Evolutionary conservation across 2,888 invertebrate genomes (phyloP), one percentile per base, ranked within the genome.

Genomic region (Eristalis tenax): DNA sequence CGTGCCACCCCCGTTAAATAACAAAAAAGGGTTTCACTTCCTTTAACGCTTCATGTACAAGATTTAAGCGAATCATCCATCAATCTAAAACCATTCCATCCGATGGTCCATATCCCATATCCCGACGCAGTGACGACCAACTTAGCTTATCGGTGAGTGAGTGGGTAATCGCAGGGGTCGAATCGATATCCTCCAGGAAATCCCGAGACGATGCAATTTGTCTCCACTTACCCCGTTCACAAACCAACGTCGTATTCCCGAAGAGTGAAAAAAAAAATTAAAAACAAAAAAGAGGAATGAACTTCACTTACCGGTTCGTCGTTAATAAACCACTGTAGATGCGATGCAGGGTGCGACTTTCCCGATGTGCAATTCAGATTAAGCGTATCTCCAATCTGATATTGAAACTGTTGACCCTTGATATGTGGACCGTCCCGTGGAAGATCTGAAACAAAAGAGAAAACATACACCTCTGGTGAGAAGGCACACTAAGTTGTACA

Each of bases 321-420:
- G 91, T 96, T 96, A 91, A 96, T 96, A 93, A 96, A 96, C 96
- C 96, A 96, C 91, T 96, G 95, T 32, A 96, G 94, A 88, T 95
- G 94, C 26, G 96, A 96, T 23, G 96, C 96, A 38, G 96, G 96
- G 92, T 95, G 96, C 83, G 96, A 96, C 91, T 95, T 95, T 61
- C 96, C 96, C 59, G 96, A 96, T 56, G 96, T 96, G 93, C 96
- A 96, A 92, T 96, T 96, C 89, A 96, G 93, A 91, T 95, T 95
- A 90, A 96, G 94, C 88, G 94, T 95, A 91, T 96, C 96, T 56
- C 96, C 96, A 91, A 95, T 95, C 93, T 96, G 95, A 91, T 96
- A 96, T 90, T 96, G 95, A 91, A 94, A 94, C 91, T 96, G 95
- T 89, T 96, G 96, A 57, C 96, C 96, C 68, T 95, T 95, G 93